These are phyloP conservation scores for Mustela nigripes DNA, from an alignment of 2,113 vertebrate species.

Conservation along the genomic window DNA sequence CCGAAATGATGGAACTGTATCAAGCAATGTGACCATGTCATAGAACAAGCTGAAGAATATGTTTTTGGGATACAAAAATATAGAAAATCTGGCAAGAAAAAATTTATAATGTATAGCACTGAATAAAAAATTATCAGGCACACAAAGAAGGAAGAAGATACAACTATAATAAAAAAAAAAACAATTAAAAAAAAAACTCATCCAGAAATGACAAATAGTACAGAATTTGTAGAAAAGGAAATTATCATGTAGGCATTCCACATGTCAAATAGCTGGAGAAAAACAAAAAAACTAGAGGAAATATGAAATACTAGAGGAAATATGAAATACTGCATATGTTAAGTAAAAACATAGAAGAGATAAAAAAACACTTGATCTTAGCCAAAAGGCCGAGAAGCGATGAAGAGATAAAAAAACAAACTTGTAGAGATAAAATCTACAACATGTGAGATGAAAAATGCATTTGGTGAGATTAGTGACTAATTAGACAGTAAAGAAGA, in stretches of 20 bases:
- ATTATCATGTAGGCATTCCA: background rate
- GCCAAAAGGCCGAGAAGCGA: too few relatives aligned
- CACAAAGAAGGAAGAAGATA: background rate
- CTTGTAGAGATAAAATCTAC: background rate
- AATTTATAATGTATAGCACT: background rate
- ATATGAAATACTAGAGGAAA: background rate
- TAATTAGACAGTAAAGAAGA: background rate
- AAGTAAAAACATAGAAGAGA: background rate
- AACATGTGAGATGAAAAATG: background rate
- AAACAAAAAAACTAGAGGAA: background rate
- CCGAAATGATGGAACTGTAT: background rate
- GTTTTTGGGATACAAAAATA: background rate
- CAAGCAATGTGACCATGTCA: background rate
- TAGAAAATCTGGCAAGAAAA: background rate
- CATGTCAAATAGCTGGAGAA: background rate
- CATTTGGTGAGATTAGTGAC: background rate
- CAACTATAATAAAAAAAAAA: background rate
- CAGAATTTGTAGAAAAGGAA: background rate
- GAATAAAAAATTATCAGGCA: conserved; percentile 12
- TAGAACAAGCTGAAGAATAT: conserved; percentile 4
- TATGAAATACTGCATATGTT: background rate
- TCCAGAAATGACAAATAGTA: background rate
- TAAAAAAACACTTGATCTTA: background rate
- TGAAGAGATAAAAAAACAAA: background rate
- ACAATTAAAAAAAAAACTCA: background rate